Evolutionary conservation across 1,140 invertebrate species (phyloP).

Genomic region (Panonychus citri): DNA sequence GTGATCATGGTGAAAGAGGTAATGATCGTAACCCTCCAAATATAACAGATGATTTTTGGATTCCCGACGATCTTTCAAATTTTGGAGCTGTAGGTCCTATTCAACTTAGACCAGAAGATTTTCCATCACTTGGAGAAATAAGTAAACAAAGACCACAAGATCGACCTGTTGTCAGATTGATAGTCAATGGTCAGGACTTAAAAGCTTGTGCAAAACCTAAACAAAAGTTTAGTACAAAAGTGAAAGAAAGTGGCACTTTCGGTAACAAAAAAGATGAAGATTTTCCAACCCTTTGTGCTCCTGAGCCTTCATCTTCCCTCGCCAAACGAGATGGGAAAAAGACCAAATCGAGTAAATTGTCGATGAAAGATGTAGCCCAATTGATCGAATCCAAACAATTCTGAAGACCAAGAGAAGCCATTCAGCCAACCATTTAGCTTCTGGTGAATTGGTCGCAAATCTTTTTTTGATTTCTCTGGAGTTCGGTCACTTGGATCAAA

Average conservation of each 20-base stretch:
- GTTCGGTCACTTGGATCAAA: background rate
- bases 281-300: background rate
- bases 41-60: background rate
- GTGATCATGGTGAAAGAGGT: background rate
- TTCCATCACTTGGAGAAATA: constrained; percentile 19
- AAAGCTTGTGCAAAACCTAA: background rate
- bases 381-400: background rate
- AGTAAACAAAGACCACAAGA: too few relatives aligned
- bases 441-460: background rate
- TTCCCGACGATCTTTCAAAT: background rate
- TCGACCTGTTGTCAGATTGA: too few relatives aligned
- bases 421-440: background rate
- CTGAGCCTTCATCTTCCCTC: background rate
- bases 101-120: constrained; percentile 16
- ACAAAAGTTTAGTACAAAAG: background rate
- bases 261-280: background rate
- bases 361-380: background rate
- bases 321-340: background rate
- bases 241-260: background rate
- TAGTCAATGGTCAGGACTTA: background rate
- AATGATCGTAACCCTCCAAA: background rate
- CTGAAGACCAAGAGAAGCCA: background rate
- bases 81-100: background rate
- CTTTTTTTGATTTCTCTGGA: background rate
- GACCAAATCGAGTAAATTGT: background rate